Conservation (phyloP, 2,797 vertebrate species). For the Gobio occitaniae region DNA sequence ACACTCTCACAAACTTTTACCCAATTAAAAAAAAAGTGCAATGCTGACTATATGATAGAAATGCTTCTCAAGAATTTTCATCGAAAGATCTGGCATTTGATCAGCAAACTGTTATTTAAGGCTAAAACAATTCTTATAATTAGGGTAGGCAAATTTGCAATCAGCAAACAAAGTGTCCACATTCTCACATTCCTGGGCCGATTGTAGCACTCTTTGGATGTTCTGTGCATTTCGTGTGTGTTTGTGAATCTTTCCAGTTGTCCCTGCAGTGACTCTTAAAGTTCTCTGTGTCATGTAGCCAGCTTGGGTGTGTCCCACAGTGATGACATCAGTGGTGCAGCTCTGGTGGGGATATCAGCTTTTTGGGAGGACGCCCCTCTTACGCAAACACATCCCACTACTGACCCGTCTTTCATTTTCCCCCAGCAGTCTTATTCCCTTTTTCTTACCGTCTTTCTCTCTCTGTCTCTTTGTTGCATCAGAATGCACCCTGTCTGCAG, state of each 20-base stretch:
- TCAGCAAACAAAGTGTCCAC: not conserved
- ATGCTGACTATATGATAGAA: not conserved
- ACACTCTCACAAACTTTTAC: not conserved
- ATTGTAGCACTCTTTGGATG: not conserved
- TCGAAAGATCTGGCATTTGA: not conserved
- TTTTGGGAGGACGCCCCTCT: conserved; percentile 64
- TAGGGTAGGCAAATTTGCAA: not conserved
- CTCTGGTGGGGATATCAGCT: conserved; percentile 62
- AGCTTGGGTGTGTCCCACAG: conserved; percentile 62
- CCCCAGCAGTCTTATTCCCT: conserved; percentile 34
- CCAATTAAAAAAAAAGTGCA: not conserved
- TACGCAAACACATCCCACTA: conserved; percentile 53
- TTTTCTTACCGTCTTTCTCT: conserved; percentile 12
- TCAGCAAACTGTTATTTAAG: not conserved
- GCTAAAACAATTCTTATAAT: not conserved
- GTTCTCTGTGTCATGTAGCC: conserved; percentile 46
- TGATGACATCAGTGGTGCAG: conserved; percentile 61
- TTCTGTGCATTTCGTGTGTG: conserved; percentile 3
- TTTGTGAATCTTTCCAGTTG: conserved; percentile 37
- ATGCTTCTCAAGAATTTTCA: not conserved
- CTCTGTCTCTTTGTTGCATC: conserved; percentile 39
- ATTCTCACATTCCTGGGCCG: conserved; percentile 19
- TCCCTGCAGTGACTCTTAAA: conserved; percentile 43
- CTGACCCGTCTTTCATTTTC: conserved; percentile 50
- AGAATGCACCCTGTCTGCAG: conserved; percentile 53